phyloP scores from a whole-genome alignment of 2,888 invertebrate genomes.

The Stenolophus ochropezus region DNA sequence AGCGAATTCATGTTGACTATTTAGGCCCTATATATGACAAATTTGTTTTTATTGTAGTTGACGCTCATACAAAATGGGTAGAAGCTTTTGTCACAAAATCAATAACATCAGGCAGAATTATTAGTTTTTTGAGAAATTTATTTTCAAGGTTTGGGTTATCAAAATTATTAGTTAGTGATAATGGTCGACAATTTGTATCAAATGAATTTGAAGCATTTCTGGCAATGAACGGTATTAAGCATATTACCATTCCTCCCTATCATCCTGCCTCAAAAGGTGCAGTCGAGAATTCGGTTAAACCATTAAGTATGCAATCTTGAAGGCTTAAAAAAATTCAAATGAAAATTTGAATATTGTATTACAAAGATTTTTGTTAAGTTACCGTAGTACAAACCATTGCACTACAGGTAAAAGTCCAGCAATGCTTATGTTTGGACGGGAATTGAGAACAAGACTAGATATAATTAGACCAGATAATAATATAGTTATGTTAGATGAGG shows the following conservation, averaged over 20 bases:
- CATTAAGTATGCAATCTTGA: not conserved
- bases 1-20: constrained; percentile 58
- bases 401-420: constrained; percentile 2
- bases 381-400: not conserved
- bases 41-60: constrained; percentile 60
- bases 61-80: constrained; percentile 61
- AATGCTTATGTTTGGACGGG: not conserved
- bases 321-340: constrained; percentile 4
- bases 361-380: not conserved
- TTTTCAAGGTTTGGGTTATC: constrained; percentile 60
- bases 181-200: constrained; percentile 60
- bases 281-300: constrained; percentile 55
- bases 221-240: constrained; percentile 60
- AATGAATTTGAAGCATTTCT: constrained; percentile 62
- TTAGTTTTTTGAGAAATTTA: constrained; percentile 36
- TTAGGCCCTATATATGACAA: constrained; percentile 56
- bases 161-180: constrained; percentile 59
- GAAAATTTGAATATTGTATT: not conserved
- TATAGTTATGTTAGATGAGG: not conserved
- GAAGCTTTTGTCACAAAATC: constrained; percentile 57
- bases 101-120: constrained; percentile 48
- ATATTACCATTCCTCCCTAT: constrained; percentile 63
- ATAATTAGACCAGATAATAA: constrained; percentile 4
- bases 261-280: constrained; percentile 64
- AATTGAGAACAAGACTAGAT: constrained; percentile 13